Evolutionary conservation across 2,888 invertebrate species (phyloP).

Genomic region (Crossocerus cetratus): DNA sequence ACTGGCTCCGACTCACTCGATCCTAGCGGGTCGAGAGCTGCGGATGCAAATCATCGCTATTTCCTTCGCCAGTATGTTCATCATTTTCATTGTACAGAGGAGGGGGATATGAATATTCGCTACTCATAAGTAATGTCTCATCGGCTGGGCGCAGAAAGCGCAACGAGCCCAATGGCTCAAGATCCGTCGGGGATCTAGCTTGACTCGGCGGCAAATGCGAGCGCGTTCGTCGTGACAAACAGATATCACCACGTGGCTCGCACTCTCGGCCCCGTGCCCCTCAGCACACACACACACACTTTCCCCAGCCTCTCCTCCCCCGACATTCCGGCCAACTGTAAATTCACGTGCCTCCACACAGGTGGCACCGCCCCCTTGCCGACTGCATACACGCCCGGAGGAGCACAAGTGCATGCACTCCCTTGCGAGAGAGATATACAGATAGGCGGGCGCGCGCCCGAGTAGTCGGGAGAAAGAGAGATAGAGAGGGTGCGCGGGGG

Average conservation of each 20-base stretch:
- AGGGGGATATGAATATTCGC: too few species aligned
- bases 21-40: too few species aligned
- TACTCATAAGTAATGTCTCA: too few species aligned
- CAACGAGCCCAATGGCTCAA: constrained; percentile 16
- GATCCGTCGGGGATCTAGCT: constrained; percentile 39
- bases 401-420: constrained; percentile 25
- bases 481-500: constrained; percentile 20
- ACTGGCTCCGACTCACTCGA: too few species aligned
- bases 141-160: not conserved
- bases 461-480: constrained; percentile 8
- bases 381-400: constrained; percentile 47
- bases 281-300: constrained; percentile 27
- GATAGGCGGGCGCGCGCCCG: constrained; percentile 31
- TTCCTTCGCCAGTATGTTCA: too few species aligned
- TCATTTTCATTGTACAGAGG: too few species aligned
- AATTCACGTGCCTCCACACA: constrained; percentile 66
- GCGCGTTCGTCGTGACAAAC: constrained; percentile 61
- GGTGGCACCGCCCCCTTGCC: constrained; percentile 65
- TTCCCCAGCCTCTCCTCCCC: constrained; percentile 36
- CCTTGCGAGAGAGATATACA: constrained; percentile 34
- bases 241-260: constrained; percentile 65
- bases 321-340: constrained; percentile 54
- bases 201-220: constrained; percentile 41
- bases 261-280: constrained; percentile 21
- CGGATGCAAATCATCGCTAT: too few species aligned